Conservation (phyloP, 2,888 invertebrate species). For the Drymonia ruficornis region DNA sequence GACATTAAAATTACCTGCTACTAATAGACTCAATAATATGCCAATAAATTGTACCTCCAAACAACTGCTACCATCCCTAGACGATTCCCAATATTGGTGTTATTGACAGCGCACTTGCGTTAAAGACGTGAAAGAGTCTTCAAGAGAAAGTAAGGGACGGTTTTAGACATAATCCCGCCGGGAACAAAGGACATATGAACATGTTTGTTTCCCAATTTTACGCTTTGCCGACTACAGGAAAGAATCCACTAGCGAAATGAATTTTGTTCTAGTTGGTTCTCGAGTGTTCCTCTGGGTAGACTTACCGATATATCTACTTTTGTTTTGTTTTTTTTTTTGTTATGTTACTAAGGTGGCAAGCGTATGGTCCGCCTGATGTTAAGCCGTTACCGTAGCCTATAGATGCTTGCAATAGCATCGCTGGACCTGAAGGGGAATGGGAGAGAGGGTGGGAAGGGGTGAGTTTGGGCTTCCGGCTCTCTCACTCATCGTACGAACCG, state of each 20-base stretch:
- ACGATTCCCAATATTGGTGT: slow-evolving; percentile 29
- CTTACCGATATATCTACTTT: too few relatives aligned
- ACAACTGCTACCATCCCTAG: slow-evolving; percentile 6
- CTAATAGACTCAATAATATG: neutral
- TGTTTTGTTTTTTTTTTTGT: too few relatives aligned
- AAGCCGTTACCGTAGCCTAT: too few relatives aligned
- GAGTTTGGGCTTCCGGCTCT: too few relatives aligned
- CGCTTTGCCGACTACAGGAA: slow-evolving; percentile 60
- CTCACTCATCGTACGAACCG: too few relatives aligned
- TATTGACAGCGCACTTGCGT: slow-evolving; percentile 17
- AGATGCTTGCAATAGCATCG: too few relatives aligned
- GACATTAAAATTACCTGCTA: too few relatives aligned
- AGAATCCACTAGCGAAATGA: slow-evolving; percentile 57
- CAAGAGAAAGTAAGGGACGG: slow-evolving; percentile 43
- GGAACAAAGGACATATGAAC: slow-evolving; percentile 57
- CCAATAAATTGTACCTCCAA: neutral
- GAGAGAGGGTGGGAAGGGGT: too few relatives aligned
- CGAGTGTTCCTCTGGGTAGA: neutral
- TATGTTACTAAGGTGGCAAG: too few relatives aligned
- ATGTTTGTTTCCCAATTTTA: slow-evolving; percentile 75
- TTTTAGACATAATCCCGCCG: slow-evolving; percentile 55
- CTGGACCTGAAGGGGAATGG: too few relatives aligned
- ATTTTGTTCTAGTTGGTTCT: slow-evolving; percentile 46
- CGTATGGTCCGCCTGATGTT: too few relatives aligned
- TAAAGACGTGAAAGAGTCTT: slow-evolving; percentile 38